Evolutionary conservation across 2,888 invertebrate genomes (phyloP).

Genomic region (Chrysolina oricalcia): DNA sequence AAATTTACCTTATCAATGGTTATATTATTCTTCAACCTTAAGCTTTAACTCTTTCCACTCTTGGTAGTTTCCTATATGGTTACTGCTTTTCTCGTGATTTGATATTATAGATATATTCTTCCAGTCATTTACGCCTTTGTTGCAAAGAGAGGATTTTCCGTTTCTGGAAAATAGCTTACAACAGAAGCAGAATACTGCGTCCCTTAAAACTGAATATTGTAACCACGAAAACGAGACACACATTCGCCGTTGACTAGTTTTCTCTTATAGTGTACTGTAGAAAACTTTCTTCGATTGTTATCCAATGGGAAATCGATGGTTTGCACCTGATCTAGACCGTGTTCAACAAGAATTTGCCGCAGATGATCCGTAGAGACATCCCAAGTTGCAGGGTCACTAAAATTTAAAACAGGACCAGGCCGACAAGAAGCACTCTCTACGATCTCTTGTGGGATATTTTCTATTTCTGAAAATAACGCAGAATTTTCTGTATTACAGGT

Average conservation of each 20-base stretch:
- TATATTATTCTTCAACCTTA: background rate
- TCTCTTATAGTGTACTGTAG: conserved; percentile 22
- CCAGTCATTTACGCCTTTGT: too few relatives aligned
- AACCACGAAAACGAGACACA: conserved; percentile 20
- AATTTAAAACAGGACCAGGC: conserved; percentile 13
- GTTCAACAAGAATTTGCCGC: conserved; percentile 5
- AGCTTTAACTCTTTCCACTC: conserved; percentile 21
- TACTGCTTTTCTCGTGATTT: conserved; percentile 1
- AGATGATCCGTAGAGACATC: conserved; percentile 21
- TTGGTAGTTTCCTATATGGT: background rate
- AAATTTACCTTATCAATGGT: conserved; percentile 8
- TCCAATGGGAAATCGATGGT: conserved; percentile 19
- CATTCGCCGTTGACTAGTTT: conserved; percentile 14
- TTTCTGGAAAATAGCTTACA: conserved; percentile 20
- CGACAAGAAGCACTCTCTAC: background rate
- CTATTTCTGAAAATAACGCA: too few relatives aligned
- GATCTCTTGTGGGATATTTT: background rate
- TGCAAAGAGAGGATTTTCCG: too few relatives aligned
- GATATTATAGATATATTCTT: too few relatives aligned
- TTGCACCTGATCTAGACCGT: conserved; percentile 14
- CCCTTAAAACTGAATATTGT: conserved; percentile 7
- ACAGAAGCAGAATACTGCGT: conserved; percentile 16
- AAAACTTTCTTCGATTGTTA: conserved; percentile 22
- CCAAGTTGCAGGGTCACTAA: conserved; percentile 19
- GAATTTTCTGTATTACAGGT: background rate